Conservation (phyloP, 1,140 invertebrate genomes). For the Zaprionus kolodkinae region DNA sequence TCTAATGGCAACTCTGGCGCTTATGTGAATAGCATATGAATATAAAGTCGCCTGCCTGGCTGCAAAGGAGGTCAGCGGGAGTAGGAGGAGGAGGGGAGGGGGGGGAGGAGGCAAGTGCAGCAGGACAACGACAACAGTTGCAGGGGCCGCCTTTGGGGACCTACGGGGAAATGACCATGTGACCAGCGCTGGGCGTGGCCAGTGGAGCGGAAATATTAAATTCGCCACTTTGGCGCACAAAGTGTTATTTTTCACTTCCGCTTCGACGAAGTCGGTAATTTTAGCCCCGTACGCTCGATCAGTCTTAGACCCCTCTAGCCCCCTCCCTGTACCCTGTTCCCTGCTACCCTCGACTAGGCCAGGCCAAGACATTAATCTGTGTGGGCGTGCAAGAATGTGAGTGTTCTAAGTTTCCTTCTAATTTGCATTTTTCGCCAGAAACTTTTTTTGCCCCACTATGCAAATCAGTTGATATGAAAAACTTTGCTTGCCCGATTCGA, state of each 20-base stretch:
- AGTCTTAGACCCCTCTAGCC: conserved; percentile 23
- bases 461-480: conserved; percentile 9
- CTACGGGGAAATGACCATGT: conserved; percentile 23
- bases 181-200: conserved; percentile 28
- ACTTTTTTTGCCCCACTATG: conserved; percentile 9
- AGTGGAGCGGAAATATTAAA: conserved; percentile 76
- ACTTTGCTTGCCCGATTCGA: conserved; percentile 2
- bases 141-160: conserved; percentile 6
- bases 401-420: conserved; percentile 3
- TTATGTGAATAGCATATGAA: conserved; percentile 13
- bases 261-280: conserved; percentile 44
- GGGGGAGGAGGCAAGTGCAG: conserved; percentile 4
- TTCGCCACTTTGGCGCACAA: conserved; percentile 74
- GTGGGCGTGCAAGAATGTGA: neutral
- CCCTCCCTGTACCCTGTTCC: neutral
- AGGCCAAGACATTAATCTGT: conserved; percentile 36
- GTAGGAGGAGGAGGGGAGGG: neutral
- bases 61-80: conserved; percentile 17
- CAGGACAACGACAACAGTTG: neutral
- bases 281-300: conserved; percentile 38
- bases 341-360: too few species aligned
- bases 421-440: conserved; percentile 10
- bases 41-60: conserved; percentile 3
- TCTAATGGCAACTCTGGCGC: neutral
- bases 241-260: conserved; percentile 78